phyloP scores from a whole-genome alignment of 1,140 invertebrate species.

The Pseudomyrmex concolor region DNA sequence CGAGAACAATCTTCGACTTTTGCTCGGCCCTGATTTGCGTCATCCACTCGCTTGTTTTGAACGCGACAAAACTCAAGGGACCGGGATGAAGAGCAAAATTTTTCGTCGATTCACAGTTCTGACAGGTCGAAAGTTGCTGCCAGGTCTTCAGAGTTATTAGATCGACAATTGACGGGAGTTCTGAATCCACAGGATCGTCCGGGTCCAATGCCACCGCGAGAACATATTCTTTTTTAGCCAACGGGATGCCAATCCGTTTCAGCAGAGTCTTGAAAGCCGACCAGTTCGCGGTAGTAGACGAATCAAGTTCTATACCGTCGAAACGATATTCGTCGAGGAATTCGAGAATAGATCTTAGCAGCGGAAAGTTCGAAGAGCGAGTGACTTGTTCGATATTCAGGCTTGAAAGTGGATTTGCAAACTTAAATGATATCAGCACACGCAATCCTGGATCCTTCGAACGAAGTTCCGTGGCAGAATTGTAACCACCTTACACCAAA shows the following conservation, averaged over 20 bases:
- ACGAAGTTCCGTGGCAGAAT: constrained; percentile 85
- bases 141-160: constrained; percentile 81
- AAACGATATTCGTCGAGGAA: constrained; percentile 86
- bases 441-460: constrained; percentile 86
- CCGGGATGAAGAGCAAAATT: constrained; percentile 76
- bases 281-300: constrained; percentile 77
- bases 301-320: constrained; percentile 88
- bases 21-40: constrained; percentile 84
- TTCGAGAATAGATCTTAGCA: constrained; percentile 81
- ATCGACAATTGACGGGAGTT: constrained; percentile 73
- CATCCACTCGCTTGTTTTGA: constrained; percentile 73
- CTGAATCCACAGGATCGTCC: constrained; percentile 74
- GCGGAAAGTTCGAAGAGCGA: constrained; percentile 48
- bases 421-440: constrained; percentile 79
- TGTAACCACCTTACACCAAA: constrained; percentile 86
- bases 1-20: constrained; percentile 86
- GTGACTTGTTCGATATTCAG: constrained; percentile 58
- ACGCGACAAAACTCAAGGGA: constrained; percentile 71
- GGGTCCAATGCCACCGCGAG: constrained; percentile 74
- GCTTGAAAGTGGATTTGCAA: constrained; percentile 50
- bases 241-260: constrained; percentile 59
- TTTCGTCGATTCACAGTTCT: constrained; percentile 69
- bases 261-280: constrained; percentile 66
- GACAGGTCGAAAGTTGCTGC: constrained; percentile 66
- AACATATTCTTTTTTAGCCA: constrained; percentile 71